Conservation (phyloP, 2,888 invertebrate genomes). For the Phaedon cochleariae region DNA sequence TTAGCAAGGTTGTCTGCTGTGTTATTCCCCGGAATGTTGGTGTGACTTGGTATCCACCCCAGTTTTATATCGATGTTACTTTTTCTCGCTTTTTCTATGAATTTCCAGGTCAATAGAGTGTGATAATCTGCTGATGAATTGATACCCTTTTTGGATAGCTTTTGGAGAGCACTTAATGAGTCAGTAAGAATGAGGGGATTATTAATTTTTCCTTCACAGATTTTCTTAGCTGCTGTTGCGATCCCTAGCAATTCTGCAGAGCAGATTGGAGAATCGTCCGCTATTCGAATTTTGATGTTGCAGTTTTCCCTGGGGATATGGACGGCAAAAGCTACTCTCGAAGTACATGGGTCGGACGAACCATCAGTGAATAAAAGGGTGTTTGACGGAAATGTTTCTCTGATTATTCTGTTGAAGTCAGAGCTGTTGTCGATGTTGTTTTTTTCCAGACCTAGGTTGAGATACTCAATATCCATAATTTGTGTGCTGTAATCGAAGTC, state of each 20-base stretch:
- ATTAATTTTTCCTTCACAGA: neutral
- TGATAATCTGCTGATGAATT: too few species aligned
- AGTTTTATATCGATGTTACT: too few species aligned
- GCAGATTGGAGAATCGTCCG: neutral
- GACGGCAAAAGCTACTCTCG: neutral
- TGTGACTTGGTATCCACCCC: too few species aligned
- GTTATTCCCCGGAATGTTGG: too few species aligned
- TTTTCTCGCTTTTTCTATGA: too few species aligned
- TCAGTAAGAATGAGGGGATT: neutral
- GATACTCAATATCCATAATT: neutral
- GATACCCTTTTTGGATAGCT: too few species aligned
- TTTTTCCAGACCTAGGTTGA: neutral
- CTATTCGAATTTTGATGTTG: neutral
- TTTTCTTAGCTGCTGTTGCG: neutral
- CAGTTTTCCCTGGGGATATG: neutral
- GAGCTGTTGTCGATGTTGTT: neutral
- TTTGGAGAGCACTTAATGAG: too few species aligned
- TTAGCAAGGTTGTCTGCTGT: too few species aligned
- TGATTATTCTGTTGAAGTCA: neutral
- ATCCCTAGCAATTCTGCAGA: neutral
- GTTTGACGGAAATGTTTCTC: neutral
- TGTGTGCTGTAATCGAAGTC: neutral
- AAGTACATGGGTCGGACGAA: too few species aligned
- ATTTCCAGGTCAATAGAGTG: too few species aligned
- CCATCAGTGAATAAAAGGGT: neutral